Percentiles rank a stretch among this genome's conserved stretches.
Evolutionary conservation across 2,797 vertebrate genomes (phyloP).

Genomic region (Hoplostethus mediterraneus): DNA sequence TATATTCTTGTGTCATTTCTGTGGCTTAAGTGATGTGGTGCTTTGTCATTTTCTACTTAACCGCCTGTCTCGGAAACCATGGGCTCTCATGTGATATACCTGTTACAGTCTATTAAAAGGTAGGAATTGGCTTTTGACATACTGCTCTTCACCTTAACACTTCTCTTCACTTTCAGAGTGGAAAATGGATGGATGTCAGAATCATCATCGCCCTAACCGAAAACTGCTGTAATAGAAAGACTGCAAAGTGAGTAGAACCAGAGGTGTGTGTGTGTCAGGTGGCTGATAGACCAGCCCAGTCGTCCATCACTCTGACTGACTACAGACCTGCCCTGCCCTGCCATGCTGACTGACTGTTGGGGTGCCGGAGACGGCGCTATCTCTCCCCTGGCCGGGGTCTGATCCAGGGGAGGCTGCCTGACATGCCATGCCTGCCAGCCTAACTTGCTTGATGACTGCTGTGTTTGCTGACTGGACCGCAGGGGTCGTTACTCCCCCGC

Average conservation of each 20-base stretch:
- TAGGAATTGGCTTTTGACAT: neutral
- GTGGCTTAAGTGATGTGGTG: neutral
- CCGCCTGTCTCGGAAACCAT: conserved; percentile 26
- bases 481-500: conserved; percentile 73
- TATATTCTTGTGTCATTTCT: conserved; percentile 29
- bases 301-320: conserved; percentile 63
- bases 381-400: conserved; percentile 53
- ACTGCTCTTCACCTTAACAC: too few species aligned
- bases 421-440: conserved; percentile 43
- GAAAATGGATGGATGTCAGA: too few species aligned
- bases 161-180: too few species aligned
- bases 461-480: conserved; percentile 72
- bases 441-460: conserved; percentile 45
- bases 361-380: conserved; percentile 81
- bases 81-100: conserved; percentile 17
- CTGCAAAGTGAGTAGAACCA: conserved; percentile 2
- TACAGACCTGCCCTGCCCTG: conserved; percentile 49
- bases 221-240: too few species aligned
- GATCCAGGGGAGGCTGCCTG: conserved; percentile 41
- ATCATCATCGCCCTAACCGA: too few species aligned
- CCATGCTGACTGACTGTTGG: conserved; percentile 57
- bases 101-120: neutral
- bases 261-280: conserved; percentile 33
- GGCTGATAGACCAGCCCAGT: conserved; percentile 22
- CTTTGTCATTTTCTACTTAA: conserved; percentile 41